Base-by-base conservation (phyloP, 2,888 invertebrate species). In the Prosopocoilus inquinatus region DNA sequence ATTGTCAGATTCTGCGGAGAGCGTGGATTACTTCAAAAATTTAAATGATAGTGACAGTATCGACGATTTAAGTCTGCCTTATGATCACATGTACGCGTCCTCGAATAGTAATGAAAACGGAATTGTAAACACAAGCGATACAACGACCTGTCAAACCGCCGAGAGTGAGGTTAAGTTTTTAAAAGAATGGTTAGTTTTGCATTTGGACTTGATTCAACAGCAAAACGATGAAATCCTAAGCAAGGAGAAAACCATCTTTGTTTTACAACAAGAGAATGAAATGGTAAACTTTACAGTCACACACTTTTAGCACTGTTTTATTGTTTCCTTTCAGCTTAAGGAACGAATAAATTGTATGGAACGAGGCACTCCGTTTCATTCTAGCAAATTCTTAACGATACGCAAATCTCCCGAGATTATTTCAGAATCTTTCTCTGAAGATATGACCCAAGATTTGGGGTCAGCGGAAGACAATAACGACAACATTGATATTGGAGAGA, bases 191-290 rank as follows among this genome's bases (percentile, higher is more conserved):
- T 79, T 94, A 61, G 79, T 92, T 56, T 82, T 90, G 64, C 93
- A 95, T 75, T 80, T 94, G 68, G 93, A 94, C 76, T 80, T 94
- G 59, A 91, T 94, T 72, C 93, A 94, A 75, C 91, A 93, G 77
- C 94, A 94, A 77, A 91, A 91, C 69, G 92, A 94, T 70, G 85
- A 89, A 67, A 82, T 94, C 61, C 82, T 85, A 64, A 86, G 86
- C 65, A 91, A 89, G 76, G 93, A 94, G 67, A 90, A 89, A 73
- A 80, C 87, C 50, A 82, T 91, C 61, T 84, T 85, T 55, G 81
- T 84, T 51, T 78, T 92, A 34, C 84, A 84, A 70, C 84, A 86
- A 67, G 93, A 94, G 78, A 89, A 91, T 80, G 88, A 89, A 74
- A 82, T 86, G 75, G 88, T 94, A 80, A 81, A 49, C 51, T 46